Evolutionary conservation across 2,888 invertebrate species (phyloP).

Genomic region (Atethmia centrago): DNA sequence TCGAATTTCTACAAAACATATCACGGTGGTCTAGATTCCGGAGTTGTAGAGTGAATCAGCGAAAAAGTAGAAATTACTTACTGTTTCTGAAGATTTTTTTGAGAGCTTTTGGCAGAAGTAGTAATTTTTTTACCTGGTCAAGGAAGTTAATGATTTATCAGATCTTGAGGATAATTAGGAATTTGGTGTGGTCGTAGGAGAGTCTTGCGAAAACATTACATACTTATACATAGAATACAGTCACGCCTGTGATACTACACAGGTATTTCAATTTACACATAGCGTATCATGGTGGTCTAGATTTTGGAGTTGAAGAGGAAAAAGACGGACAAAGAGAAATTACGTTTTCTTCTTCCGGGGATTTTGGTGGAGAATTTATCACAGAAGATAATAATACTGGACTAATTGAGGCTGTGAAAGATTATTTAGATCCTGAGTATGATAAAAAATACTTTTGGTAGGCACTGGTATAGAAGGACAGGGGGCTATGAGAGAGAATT

Average conservation of each 20-base stretch:
- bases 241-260: conserved; percentile 12
- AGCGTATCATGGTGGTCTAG: background rate
- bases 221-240: conserved; percentile 15
- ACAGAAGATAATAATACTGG: no score
- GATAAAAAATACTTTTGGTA: background rate
- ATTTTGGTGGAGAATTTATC: background rate
- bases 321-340: background rate
- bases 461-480: background rate
- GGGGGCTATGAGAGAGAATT: background rate
- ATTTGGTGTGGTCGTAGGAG: no score
- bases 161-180: background rate
- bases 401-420: no score
- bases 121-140: no score
- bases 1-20: conserved; percentile 29
- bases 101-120: no score
- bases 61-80: conserved; percentile 1
- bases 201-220: background rate
- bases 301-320: background rate
- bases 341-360: background rate
- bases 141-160: no score
- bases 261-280: background rate
- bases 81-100: background rate
- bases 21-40: conserved; percentile 16
- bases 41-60: background rate
- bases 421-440: background rate